Evolutionary conservation across 2,888 invertebrate genomes (phyloP).

Genomic region (Podabrus alpinus): DNA sequence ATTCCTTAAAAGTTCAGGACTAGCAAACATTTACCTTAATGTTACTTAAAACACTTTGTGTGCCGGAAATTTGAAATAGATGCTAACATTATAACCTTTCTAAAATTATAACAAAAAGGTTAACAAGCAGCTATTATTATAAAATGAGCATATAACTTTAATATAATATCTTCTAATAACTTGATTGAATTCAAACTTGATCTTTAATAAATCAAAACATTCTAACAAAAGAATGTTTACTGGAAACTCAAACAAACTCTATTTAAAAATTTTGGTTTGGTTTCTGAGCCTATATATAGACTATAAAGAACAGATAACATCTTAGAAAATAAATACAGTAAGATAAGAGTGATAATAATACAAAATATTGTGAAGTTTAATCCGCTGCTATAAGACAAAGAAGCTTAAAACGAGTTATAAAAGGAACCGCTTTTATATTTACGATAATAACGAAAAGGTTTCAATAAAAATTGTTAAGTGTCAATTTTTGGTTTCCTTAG

Average conservation of each 20-base stretch:
- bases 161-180: background rate
- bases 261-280: background rate
- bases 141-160: background rate
- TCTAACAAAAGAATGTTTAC: background rate
- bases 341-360: background rate
- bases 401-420: background rate
- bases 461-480: background rate
- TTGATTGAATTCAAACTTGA: background rate
- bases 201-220: background rate
- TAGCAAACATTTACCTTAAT: too few relatives aligned
- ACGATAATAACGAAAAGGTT: background rate
- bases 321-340: background rate
- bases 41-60: too few relatives aligned
- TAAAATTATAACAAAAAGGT: background rate
- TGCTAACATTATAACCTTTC: too few relatives aligned
- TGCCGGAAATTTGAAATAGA: too few relatives aligned
- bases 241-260: background rate
- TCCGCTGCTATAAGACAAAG: background rate
- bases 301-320: background rate
- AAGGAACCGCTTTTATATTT: background rate
- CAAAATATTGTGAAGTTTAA: background rate
- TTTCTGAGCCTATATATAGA: background rate
- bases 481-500: background rate
- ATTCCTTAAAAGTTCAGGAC: background rate
- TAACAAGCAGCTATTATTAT: background rate